Evolutionary conservation across 2,888 invertebrate genomes (phyloP).

Genomic region (Sabellastarte sp.): DNA sequence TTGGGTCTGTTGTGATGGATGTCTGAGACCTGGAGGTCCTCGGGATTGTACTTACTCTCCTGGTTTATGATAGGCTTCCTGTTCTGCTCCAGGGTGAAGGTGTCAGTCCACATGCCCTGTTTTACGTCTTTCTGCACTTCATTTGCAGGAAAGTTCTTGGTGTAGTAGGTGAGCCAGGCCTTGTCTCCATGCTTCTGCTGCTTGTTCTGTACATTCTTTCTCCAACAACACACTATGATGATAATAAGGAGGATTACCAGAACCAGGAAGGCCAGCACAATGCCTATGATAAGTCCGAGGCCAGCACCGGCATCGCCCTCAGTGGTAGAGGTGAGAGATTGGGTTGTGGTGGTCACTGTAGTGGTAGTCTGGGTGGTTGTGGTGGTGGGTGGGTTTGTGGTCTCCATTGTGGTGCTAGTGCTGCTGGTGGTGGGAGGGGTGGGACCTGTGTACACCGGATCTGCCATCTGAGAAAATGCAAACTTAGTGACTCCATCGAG

Average conservation of each 20-base stretch:
- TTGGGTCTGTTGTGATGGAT: conserved; percentile 18
- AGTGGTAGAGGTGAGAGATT: background rate
- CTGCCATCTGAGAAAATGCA: conserved; percentile 21
- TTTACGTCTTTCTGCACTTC: conserved; percentile 2
- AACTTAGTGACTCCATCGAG: conserved; percentile 68
- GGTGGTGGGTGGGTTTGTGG: background rate
- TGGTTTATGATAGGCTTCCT: conserved; percentile 18
- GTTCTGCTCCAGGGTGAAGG: conserved; percentile 17
- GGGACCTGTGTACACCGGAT: conserved; percentile 15
- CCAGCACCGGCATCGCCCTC: background rate
- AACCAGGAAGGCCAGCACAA: conserved; percentile 32
- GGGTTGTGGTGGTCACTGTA: background rate
- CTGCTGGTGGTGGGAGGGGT: background rate
- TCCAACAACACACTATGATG: conserved; percentile 32
- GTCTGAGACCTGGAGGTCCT: conserved; percentile 23
- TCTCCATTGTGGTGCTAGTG: background rate
- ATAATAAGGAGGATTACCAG: conserved; percentile 33
- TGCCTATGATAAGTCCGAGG: conserved; percentile 24
- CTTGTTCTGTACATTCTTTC: conserved; percentile 12
- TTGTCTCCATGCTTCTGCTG: too few species aligned
- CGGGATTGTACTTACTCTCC: conserved; percentile 12
- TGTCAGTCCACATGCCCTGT: conserved; percentile 27
- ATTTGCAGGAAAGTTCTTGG: conserved; percentile 4
- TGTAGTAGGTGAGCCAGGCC: conserved; percentile 22
- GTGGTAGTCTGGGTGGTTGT: background rate